Base-by-base conservation (phyloP, 2,113 vertebrate genomes). In the Chlamydotis undulata region DNA sequence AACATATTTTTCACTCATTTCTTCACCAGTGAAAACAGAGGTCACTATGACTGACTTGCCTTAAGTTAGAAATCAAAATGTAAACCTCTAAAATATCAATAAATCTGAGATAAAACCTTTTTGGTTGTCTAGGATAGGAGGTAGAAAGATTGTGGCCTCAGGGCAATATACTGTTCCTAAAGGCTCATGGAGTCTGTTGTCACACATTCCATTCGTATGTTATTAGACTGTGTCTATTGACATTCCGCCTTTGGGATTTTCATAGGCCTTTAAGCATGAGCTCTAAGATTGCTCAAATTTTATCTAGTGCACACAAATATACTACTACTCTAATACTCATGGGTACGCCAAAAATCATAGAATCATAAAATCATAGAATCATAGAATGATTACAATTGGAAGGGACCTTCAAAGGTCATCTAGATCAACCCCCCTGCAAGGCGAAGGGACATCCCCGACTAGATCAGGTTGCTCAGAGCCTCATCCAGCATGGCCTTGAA, bases 61-160 rank as follows among this genome's bases (percentile, higher is more conserved):
- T 97, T 91, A 93, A 94, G 65, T 71, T 91, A 89, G 76, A 92
- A 97, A 97, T 97, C 95, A 97, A 97, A 96, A 97, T 67, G 45
- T 93, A 97, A 97, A 93, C 41, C 37, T 92, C 63, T 81, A 92
- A 97, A 97, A 96, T 96, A 97, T 92, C 93, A 92, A 80, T 95
- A 97, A 96, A 97, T 12, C 55, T 95, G 90, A 83, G 69, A 94
- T 90, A 95, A 96, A 89, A 78, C n/a, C 21, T 96, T 83, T 97
- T 94, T 87, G 69, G 33, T 95, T 97, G 64, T 90, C 71, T 88
- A 92, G 94, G 79, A 95, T 56, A 95, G 90, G 96, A 97, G 87
- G 85, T n/a, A 82, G 88, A 97, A 97, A 83, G 49, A 84, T 16
- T 78, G 53, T 88, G 69, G 77, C 94, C 95, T 97, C 70, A 63